phyloP scores from a whole-genome alignment of 2,113 vertebrate species.

The Lepus americanus region DNA sequence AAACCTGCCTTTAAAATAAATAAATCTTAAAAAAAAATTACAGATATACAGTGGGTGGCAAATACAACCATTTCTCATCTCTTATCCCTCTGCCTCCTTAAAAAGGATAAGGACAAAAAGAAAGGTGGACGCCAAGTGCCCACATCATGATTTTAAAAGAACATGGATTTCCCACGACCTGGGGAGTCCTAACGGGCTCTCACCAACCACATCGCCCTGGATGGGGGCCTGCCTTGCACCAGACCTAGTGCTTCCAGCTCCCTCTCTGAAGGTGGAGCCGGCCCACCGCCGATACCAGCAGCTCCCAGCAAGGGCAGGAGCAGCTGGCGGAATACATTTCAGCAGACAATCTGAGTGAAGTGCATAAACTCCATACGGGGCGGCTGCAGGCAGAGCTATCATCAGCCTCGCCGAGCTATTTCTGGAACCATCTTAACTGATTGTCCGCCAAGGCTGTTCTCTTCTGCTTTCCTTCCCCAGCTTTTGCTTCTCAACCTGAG shows the following conservation, averaged over 20 bases:
- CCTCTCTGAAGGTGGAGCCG: not conserved
- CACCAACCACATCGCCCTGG: not conserved
- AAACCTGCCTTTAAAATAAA: too few species aligned
- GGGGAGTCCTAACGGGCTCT: not conserved
- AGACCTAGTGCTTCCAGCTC: conserved; percentile 47
- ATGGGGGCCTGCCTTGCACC: not conserved
- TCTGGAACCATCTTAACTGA: conserved; percentile 76
- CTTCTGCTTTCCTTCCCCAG: conserved; percentile 17
- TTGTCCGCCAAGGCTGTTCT: conserved; percentile 59
- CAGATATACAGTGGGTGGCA: not conserved
- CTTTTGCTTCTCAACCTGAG: conserved; percentile 17
- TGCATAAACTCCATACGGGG: conserved; percentile 67
- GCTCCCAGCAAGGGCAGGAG: conserved; percentile 38
- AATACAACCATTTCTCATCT: not conserved
- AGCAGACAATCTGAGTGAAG: conserved; percentile 49
- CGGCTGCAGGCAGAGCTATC: conserved; percentile 44
- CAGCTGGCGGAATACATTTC: conserved; percentile 70
- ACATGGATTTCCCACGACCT: not conserved
- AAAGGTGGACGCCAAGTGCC: not conserved
- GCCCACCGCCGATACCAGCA: not conserved
- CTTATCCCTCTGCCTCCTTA: not conserved
- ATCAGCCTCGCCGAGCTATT: conserved; percentile 74
- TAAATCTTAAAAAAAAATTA: too few species aligned
- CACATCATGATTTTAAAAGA: conserved; percentile 42
- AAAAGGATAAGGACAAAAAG: not conserved